Percentiles rank a stretch among this genome's conserved stretches.
Conservation (phyloP, 2,797 vertebrate species). For the Pangasius larnaudii region DNA sequence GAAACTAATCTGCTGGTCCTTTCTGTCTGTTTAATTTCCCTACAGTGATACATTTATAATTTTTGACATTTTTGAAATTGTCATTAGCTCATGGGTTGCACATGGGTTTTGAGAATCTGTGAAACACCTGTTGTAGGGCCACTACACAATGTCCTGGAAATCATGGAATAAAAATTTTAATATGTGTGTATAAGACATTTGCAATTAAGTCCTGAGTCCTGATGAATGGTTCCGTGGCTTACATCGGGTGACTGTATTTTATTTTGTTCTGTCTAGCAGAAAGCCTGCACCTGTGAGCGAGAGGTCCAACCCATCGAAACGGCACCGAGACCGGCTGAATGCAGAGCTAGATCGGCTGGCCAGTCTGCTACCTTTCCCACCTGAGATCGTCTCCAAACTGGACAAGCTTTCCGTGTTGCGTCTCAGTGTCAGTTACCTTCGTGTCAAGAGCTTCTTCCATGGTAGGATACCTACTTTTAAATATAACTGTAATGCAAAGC, state of each 20-base stretch:
- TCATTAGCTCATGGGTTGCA: background rate
- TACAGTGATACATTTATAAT: background rate
- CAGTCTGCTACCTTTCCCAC: constrained; percentile 89
- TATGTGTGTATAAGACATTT: background rate
- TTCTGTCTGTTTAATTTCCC: background rate
- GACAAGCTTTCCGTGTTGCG: constrained; percentile 95
- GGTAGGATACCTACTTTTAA: constrained; percentile 70
- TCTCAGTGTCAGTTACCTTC: constrained; percentile 93
- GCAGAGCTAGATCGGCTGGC: constrained; percentile 93
- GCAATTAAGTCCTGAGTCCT: background rate
- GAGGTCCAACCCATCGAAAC: constrained; percentile 94
- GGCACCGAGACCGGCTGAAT: constrained; percentile 93
- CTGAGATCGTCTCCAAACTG: constrained; percentile 91
- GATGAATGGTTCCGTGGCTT: background rate
- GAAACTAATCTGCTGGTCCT: background rate
- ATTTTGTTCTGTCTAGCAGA: constrained; percentile 71
- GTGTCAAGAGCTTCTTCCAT: constrained; percentile 97
- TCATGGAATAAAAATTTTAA: background rate
- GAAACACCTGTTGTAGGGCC: constrained; percentile 9
- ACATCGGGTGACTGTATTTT: background rate
- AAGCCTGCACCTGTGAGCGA: constrained; percentile 82
- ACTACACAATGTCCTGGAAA: background rate
- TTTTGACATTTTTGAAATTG: background rate
- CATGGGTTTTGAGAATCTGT: background rate
- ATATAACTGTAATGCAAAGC: background rate